Evolutionary conservation across 2,797 vertebrate species (phyloP), one percentile per base, ranked within the genome.

Genomic region (Macroramphosus scolopax): DNA sequence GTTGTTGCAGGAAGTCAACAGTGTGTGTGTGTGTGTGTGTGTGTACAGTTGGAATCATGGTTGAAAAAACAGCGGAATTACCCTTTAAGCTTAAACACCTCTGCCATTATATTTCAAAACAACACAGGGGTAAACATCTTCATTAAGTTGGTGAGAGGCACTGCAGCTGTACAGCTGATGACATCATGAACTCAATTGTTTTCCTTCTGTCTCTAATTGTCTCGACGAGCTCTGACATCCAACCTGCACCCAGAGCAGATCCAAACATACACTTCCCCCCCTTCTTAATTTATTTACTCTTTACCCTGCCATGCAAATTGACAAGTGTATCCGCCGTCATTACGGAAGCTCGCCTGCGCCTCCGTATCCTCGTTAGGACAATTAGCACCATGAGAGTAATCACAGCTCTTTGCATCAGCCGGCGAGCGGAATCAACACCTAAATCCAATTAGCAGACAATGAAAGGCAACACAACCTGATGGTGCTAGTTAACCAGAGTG

Each of bases 371-470:
- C 51, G 17, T 78, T 63, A 51, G 63, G 41, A 45, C 70, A 82
- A 82, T 85, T 83, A 83, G 63, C 47, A 5, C 48, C 63, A 58
- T 25, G 63, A 62, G 65, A 72, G 54, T 74, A 82, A 82, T 84
- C 75, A 57, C 61, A 54, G 45, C 59, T 65, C 72, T 53, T 59
- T 58, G 51, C 55, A 36, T 68, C 59, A 51, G 63, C 48, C 67
- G 15, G 48, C 60, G 59, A 61, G 76, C 79, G 81, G 82, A 79
- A 82, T 66, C 73, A 47, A 50, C 55, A 47, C 51, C 52, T 33
- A 60, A 80, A 84, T 76, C 76, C 77, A 82, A 85, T 87, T 83
- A 87, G 72, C 56, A 68, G 47, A 74, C 70, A 76, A 77, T 63
- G 77, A 68, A 65, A 79, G 63, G 68, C 77, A 80, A 72, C 68